A percentile compares a stretch with the other conserved stretches of the same genome.
Evolutionary conservation across 2,797 vertebrate genomes (phyloP).

Genomic region (Emydoidea blandingii): DNA sequence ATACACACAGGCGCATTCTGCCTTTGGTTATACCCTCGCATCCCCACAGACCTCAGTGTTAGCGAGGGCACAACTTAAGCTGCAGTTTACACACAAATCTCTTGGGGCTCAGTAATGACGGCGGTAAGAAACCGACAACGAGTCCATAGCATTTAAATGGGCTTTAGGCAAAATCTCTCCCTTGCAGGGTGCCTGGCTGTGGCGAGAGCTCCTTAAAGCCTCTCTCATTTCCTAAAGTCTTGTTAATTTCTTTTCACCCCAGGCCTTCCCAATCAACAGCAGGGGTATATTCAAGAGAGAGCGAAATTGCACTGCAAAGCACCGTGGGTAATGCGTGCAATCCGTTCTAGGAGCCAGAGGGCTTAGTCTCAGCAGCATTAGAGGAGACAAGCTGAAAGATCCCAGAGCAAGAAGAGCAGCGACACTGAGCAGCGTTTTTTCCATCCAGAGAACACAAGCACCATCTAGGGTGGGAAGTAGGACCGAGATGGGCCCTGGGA

Average conservation of each 20-base stretch:
- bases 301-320: not conserved
- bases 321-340: not conserved
- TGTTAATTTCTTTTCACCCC: constrained; percentile 36
- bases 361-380: not conserved
- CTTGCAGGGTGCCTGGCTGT: not conserved
- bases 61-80: not conserved
- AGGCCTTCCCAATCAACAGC: constrained; percentile 14
- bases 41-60: not conserved
- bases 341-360: not conserved
- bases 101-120: not conserved
- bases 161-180: constrained; percentile 64
- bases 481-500: not conserved
- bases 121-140: constrained; percentile 47
- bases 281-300: not conserved
- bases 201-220: constrained; percentile 25
- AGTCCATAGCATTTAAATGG: constrained; percentile 40
- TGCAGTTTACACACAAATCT: fast-evolving
- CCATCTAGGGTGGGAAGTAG: not conserved
- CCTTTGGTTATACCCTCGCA: not conserved
- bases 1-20: not conserved
- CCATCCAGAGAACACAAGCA: not conserved
- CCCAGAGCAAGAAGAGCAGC: not conserved
- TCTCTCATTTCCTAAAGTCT: not conserved
- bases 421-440: fast-evolving
- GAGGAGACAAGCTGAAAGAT: not conserved